Percentiles rank a stretch among this genome's conserved stretches.
Conservation (phyloP, 2,797 vertebrate genomes). For the Onychomys arenicola region DNA sequence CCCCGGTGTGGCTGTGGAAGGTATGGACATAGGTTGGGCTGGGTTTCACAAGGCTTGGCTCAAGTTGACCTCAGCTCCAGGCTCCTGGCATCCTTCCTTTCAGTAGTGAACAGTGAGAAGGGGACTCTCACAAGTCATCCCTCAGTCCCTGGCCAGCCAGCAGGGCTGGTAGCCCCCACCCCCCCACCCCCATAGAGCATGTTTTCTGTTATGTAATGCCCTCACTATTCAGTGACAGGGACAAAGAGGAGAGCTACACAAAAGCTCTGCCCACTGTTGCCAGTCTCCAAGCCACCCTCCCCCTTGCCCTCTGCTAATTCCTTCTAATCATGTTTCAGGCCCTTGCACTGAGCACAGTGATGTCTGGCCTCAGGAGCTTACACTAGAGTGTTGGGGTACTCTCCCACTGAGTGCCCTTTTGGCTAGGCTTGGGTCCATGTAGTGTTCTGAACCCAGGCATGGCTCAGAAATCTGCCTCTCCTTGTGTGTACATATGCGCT, state of each 20-base stretch:
- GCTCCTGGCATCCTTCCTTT: neutral
- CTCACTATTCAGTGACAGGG: neutral
- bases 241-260: constrained; percentile 12
- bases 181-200: fast-evolving
- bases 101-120: neutral
- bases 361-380: neutral
- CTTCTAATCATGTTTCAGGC: neutral
- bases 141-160: neutral
- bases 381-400: neutral
- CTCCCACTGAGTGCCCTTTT: neutral
- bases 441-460: neutral
- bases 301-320: neutral
- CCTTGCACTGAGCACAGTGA: neutral
- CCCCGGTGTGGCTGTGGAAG: neutral
- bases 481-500: fast-evolving
- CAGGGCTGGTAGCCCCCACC: fast-evolving
- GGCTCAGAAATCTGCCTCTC: neutral
- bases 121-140: neutral
- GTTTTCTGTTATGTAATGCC: neutral
- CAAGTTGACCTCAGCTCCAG: neutral
- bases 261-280: constrained; percentile 59
- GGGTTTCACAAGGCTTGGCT: neutral
- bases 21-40: fast-evolving
- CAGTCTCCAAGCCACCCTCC: neutral
- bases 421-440: neutral